Evolutionary conservation across 2,113 vertebrate species (phyloP).

Genomic region (Bubo blakistoni): DNA sequence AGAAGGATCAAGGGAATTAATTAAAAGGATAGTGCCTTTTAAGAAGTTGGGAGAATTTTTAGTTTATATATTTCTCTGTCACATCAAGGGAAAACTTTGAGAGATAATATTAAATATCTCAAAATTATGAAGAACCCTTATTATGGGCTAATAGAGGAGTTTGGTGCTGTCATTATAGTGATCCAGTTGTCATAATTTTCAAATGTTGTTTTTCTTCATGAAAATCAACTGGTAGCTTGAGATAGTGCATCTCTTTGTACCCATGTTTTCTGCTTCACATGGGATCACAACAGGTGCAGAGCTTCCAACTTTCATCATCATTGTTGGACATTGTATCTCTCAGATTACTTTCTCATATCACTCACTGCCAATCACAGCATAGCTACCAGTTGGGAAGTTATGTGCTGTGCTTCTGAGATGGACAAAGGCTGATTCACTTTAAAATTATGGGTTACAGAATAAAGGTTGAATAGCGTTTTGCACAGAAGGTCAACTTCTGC

Average conservation of each 20-base stretch:
- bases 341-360: not conserved
- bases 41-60: not conserved
- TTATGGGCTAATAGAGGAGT: not conserved
- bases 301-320: not conserved
- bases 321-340: not conserved
- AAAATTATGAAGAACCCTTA: not conserved
- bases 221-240: not conserved
- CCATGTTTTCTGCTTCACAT: not conserved
- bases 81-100: not conserved
- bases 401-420: not conserved
- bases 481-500: not conserved
- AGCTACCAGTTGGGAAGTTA: not conserved
- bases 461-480: not conserved
- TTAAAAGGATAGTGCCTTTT: not conserved
- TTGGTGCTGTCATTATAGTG: not conserved
- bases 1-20: slow-evolving; percentile 22
- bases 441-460: not conserved
- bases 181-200: not conserved
- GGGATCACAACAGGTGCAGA: not conserved
- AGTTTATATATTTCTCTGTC: not conserved
- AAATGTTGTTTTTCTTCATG: not conserved
- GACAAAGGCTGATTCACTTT: not conserved
- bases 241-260: not conserved
- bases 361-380: not conserved
- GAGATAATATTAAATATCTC: not conserved